Conservation (phyloP, 1,140 invertebrate genomes). For the Caerostris darwini region DNA sequence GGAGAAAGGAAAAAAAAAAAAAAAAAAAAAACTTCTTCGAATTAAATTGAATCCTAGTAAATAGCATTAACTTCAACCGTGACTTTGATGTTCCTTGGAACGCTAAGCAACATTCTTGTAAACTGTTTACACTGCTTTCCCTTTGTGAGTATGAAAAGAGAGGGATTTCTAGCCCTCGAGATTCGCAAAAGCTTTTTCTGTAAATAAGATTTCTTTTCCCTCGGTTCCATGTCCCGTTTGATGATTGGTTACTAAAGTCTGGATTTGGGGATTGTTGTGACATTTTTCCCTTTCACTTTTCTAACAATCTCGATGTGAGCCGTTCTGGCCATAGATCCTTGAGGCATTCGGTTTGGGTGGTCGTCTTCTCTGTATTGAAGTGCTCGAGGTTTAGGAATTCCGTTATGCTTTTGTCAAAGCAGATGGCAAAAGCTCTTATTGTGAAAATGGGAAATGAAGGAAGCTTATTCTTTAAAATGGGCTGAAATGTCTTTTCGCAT, state of each 20-base stretch:
- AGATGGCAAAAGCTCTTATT: neutral
- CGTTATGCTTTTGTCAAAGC: neutral
- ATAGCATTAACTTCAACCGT: constrained; percentile 52
- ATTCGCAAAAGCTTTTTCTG: neutral
- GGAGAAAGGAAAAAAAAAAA: neutral
- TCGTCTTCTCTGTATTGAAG: neutral
- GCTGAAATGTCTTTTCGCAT: neutral
- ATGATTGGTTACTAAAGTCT: constrained; percentile 44
- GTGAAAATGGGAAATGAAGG: neutral
- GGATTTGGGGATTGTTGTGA: constrained; percentile 33
- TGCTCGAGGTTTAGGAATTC: neutral
- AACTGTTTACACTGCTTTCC: constrained; percentile 37
- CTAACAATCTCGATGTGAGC: neutral
- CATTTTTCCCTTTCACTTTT: constrained; percentile 6
- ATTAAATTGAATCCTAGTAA: constrained; percentile 26
- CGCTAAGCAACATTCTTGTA: constrained; percentile 32
- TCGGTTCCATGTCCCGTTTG: constrained; percentile 5
- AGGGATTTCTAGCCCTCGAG: too few relatives aligned
- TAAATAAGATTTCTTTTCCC: constrained; percentile 38
- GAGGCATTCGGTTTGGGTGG: neutral
- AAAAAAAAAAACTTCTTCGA: neutral
- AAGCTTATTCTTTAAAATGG: neutral
- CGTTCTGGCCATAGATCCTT: neutral
- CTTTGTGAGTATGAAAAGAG: constrained; percentile 4
- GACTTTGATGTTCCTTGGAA: constrained; percentile 37